Evolutionary conservation across 2,113 vertebrate genomes (phyloP), one percentile per base, ranked within the genome.

Genomic region (Nycticryphes semicollaris): DNA sequence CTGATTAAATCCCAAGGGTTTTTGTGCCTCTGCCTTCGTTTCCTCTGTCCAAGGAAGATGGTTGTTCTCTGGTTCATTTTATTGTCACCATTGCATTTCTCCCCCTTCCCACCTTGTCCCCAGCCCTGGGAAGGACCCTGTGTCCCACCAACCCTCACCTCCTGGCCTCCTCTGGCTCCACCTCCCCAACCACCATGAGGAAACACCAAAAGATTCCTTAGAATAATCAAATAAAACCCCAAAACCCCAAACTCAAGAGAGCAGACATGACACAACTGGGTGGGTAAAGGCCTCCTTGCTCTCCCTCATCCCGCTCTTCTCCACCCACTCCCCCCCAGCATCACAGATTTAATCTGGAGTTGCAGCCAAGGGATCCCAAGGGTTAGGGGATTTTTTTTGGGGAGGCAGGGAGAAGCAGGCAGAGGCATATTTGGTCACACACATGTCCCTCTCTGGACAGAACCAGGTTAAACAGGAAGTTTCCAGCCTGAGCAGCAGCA

Each of bases 11-110:
- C 59, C 73, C 59, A 41, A 1, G 1, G 5, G 37, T 7, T 68
- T 7, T 68, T 95, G 85, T 97, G 95, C 83, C 84, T 84, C 68
- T 53, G 82, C 80, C 72, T 66, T 79, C 0, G 23, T 87, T 82
- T 35, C 84, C 84, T 82, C 76, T 64, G 73, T 35, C 85, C 43
- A 0, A 51, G 88, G 79, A 90, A 94, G 67, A 78, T 67, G 76
- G 76, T 89, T 53, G 14, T 14, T 89, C 78, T 53, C 66, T 0
- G 10, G 28, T 28, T 81, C 60, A 2, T 75, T 91, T 73, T 25
- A 24, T 12, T 1, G 70, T 56, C 8, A 56, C 4, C 0, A 3
- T 41, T 3, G 9, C 47, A 14, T 43, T 59, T 14, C 28, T 68
- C 24, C 18, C 43, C 6, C 16, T 3, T 1, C 14, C 21, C 9